These are phyloP conservation scores for Notospermus geniculatus DNA, from an alignment of 1,140 invertebrate species.

Conservation along the genomic window DNA sequence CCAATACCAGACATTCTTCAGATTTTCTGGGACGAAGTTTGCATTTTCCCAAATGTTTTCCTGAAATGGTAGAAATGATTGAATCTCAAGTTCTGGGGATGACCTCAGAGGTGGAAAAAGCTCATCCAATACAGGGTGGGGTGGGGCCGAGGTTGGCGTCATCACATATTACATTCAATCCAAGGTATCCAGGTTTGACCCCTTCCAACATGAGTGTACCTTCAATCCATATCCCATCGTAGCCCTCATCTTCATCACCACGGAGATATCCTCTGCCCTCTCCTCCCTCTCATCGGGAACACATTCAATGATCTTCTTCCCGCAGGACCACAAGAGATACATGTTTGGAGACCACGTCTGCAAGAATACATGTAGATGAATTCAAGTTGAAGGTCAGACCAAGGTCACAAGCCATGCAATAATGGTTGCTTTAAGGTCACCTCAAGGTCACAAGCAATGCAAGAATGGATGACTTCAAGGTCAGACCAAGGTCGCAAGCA, in stretches of 20 bases:
- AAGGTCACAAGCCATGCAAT: too few relatives aligned
- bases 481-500: too few relatives aligned
- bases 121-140: too few relatives aligned
- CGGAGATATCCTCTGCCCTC: slow-evolving; percentile 66
- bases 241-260: slow-evolving; percentile 71
- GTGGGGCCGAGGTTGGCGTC: too few relatives aligned
- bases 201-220: too few relatives aligned
- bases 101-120: background rate
- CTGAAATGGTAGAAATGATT: slow-evolving; percentile 26
- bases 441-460: too few relatives aligned
- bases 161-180: too few relatives aligned
- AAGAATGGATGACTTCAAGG: too few relatives aligned
- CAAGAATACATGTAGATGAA: too few relatives aligned
- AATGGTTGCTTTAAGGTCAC: too few relatives aligned
- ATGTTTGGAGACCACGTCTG: slow-evolving; percentile 40
- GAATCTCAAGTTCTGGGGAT: background rate
- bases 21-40: slow-evolving; percentile 26
- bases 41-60: slow-evolving; percentile 29
- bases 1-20: slow-evolving; percentile 48
- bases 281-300: slow-evolving; percentile 11
- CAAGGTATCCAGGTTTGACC: too few relatives aligned
- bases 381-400: too few relatives aligned
- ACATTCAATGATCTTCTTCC: slow-evolving; percentile 27
- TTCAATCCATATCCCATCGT: slow-evolving; percentile 74
- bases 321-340: slow-evolving; percentile 32